These are phyloP conservation scores for Chaitophorus viminalis DNA, from an alignment of 2,888 invertebrate species.

Conservation along the genomic window DNA sequence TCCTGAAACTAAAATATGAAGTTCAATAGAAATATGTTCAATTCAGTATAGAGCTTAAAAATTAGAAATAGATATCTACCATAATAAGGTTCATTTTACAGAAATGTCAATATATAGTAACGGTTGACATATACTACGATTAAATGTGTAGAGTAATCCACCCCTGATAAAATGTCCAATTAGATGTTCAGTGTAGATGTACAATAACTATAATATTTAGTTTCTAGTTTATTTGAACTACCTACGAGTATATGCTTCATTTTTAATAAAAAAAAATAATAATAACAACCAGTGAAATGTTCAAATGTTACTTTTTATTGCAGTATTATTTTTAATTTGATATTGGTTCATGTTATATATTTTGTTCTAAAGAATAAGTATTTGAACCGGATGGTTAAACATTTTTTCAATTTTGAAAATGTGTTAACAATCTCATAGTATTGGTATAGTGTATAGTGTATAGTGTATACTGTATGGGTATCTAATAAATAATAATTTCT, in stretches of 20 bases:
- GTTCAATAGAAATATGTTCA: neutral
- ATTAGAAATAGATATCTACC: neutral
- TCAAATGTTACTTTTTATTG: no score
- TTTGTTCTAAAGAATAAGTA: no score
- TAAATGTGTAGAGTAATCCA: neutral
- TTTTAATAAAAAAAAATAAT: neutral
- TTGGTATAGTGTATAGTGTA: no score
- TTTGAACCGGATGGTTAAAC: no score
- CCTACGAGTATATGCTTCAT: neutral
- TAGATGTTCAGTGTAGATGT: neutral
- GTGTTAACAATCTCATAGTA: no score
- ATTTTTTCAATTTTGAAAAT: no score
- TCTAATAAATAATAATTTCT: no score
- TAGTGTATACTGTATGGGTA: no score
- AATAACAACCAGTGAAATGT: neutral
- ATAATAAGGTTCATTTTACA: slow-evolving; percentile 3
- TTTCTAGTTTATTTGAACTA: neutral
- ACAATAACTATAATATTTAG: neutral
- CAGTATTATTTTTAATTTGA: neutral
- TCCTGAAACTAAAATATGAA: no score
- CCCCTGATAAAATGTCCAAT: neutral
- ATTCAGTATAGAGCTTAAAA: neutral
- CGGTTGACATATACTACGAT: neutral
- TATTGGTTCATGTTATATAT: no score
- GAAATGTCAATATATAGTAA: slow-evolving; percentile 7